Conservation (phyloP, 2,888 invertebrate species). For the Trachelus stipa region DNA sequence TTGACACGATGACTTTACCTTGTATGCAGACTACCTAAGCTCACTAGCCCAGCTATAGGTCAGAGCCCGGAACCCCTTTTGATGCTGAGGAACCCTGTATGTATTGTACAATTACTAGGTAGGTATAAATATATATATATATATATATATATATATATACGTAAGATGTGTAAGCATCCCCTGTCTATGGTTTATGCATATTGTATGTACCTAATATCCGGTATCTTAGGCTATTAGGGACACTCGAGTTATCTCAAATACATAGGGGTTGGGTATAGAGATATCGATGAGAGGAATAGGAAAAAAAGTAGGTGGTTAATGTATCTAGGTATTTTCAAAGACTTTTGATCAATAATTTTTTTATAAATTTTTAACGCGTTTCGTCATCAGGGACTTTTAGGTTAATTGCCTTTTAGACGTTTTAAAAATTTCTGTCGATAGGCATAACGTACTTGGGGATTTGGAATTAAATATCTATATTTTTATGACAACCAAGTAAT, state of each 20-base stretch:
- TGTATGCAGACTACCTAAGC: constrained; percentile 3
- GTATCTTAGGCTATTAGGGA: neutral
- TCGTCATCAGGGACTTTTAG: neutral
- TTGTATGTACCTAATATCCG: neutral
- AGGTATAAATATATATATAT: neutral
- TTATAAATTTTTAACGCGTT: too few species aligned
- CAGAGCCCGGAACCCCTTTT: neutral
- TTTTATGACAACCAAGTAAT: neutral
- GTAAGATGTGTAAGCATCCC: neutral
- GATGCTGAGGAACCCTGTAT: neutral
- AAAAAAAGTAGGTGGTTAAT: too few species aligned
- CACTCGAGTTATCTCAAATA: neutral
- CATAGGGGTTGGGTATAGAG: neutral
- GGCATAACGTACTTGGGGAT: too few species aligned
- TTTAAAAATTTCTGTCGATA: neutral
- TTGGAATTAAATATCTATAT: neutral
- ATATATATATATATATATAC: neutral
- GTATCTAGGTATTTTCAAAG: neutral
- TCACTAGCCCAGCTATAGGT: neutral
- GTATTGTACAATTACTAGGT: neutral
- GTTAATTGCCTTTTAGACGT: neutral
- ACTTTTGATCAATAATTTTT: too few species aligned
- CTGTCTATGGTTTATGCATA: neutral
- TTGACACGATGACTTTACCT: constrained; percentile 5
- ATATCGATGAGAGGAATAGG: neutral